phyloP scores from a whole-genome alignment of 1,140 invertebrate genomes.

The Lineus longissimus region DNA sequence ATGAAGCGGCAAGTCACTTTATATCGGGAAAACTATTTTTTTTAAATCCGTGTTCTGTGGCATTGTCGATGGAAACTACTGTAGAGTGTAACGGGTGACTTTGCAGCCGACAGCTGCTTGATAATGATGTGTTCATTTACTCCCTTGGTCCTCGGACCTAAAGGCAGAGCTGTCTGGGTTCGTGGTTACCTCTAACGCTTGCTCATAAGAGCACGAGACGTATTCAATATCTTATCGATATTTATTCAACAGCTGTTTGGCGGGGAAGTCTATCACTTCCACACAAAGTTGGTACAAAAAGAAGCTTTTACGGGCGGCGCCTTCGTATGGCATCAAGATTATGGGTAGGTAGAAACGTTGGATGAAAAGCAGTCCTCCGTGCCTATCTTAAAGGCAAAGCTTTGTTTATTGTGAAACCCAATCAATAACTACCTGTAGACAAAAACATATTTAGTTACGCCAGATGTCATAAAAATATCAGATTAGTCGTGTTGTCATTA shows the following conservation, averaged over 20 bases:
- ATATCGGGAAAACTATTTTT: too few species aligned
- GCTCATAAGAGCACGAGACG: too few species aligned
- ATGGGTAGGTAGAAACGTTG: conserved; percentile 27
- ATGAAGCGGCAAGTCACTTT: too few species aligned
- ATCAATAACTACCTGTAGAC: background rate
- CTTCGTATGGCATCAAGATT: conserved; percentile 46
- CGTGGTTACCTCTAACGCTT: too few species aligned
- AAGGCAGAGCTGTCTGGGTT: too few species aligned
- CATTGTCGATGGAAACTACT: too few species aligned
- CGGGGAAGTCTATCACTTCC: conserved; percentile 43
- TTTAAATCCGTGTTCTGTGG: too few species aligned
- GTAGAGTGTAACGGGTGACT: too few species aligned
- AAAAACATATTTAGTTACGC: background rate
- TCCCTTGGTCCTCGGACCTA: too few species aligned
- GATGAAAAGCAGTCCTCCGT: background rate
- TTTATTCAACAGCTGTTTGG: conserved; percentile 28
- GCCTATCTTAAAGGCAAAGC: background rate
- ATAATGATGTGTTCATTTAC: too few species aligned
- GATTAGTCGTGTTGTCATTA: too few species aligned
- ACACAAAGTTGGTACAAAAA: conserved; percentile 40
- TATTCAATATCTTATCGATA: background rate
- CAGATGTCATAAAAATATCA: background rate
- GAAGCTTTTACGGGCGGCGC: conserved; percentile 33
- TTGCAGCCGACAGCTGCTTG: too few species aligned
- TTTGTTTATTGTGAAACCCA: background rate